These are phyloP conservation scores for Turdus rufiventris DNA, from an alignment of 2,113 vertebrate genomes.

Conservation along the genomic window DNA sequence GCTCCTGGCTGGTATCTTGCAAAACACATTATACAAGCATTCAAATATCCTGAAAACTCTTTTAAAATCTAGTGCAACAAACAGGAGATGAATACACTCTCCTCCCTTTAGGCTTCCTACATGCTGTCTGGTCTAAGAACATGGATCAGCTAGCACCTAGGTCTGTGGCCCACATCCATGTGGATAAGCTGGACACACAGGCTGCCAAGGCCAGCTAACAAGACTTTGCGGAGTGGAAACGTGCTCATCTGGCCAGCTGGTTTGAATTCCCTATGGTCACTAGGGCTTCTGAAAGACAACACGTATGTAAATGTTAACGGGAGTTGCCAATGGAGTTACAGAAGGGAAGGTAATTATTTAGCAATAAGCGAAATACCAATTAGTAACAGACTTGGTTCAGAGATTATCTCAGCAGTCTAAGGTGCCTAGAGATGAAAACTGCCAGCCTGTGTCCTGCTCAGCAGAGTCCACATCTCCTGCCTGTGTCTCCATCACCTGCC, in stretches of 20 bases:
- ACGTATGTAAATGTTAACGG: background rate
- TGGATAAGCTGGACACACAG: background rate
- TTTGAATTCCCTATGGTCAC: background rate
- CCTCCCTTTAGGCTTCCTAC: background rate
- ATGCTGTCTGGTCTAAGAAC: background rate
- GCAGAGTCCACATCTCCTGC: background rate
- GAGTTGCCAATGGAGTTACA: background rate
- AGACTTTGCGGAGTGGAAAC: background rate
- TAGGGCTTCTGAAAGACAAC: background rate
- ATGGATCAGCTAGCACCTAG: background rate
- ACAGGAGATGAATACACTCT: rapidly evolving
- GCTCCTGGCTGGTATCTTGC: background rate
- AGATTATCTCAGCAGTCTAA: background rate
- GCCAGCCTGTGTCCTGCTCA: rapidly evolving
- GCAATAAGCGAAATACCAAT: background rate
- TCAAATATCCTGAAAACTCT: background rate
- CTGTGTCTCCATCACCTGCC: rapidly evolving
- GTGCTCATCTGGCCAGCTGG: rapidly evolving
- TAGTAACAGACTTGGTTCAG: background rate
- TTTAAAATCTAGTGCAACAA: background rate
- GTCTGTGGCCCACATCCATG: background rate
- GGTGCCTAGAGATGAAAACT: background rate
- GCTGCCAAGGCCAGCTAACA: background rate
- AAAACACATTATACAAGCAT: rapidly evolving
- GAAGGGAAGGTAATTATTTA: background rate